A percentile compares a stretch with the other conserved stretches of the same genome.
These are phyloP conservation scores for Holacanthus passer DNA, from an alignment of 2,113 vertebrate species.

Conservation along the genomic window DNA sequence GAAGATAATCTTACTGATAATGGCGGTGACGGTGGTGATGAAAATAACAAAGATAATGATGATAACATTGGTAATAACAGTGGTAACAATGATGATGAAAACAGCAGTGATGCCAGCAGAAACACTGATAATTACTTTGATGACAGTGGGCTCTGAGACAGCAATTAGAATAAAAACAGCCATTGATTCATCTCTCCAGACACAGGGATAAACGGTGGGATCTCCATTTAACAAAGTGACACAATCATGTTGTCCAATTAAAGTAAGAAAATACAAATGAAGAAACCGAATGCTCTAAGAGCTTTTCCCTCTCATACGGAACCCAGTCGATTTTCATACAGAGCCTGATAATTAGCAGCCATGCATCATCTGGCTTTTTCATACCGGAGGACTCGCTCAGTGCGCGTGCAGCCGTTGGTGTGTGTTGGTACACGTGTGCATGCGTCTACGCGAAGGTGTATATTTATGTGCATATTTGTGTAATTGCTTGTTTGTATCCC, in stretches of 20 bases:
- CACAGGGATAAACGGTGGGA: constrained; percentile 58
- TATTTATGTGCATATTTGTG: constrained; percentile 49
- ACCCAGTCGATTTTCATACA: constrained; percentile 68
- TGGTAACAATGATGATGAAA: constrained; percentile 65
- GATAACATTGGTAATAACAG: constrained; percentile 64
- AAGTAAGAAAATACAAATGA: constrained; percentile 72
- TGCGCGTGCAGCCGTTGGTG: background rate
- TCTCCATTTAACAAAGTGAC: constrained; percentile 75
- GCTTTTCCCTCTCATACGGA: constrained; percentile 43
- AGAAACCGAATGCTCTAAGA: constrained; percentile 61
- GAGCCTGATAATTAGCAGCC: constrained; percentile 75
- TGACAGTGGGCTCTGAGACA: constrained; percentile 62
- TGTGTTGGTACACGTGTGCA: background rate
- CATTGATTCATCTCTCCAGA: constrained; percentile 75
- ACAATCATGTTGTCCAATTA: constrained; percentile 78
- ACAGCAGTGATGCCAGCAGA: constrained; percentile 52
- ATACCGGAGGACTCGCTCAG: constrained; percentile 39
- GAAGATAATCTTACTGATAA: constrained; percentile 57
- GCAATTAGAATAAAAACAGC: constrained; percentile 76
- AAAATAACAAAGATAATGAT: constrained; percentile 64
- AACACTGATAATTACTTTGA: constrained; percentile 74
- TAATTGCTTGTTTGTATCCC: constrained; percentile 80
- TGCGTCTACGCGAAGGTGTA: constrained; percentile 20
- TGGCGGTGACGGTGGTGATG: constrained; percentile 16
- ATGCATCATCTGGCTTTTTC: constrained; percentile 66